These are phyloP conservation scores for Apogon talboti DNA, from an alignment of 2,797 vertebrate genomes.

Conservation along the genomic window DNA sequence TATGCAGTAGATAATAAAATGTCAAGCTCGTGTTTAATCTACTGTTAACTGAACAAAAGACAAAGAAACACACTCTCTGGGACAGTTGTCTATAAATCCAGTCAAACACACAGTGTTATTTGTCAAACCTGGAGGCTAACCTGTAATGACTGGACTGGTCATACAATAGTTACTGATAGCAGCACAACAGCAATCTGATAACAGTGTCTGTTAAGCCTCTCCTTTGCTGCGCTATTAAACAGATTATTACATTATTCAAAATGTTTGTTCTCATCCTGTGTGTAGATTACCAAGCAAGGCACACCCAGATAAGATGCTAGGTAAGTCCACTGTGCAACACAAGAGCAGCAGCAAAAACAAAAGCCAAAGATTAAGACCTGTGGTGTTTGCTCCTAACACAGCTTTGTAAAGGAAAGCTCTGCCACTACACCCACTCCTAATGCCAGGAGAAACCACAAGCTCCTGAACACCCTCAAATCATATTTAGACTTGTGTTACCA, in stretches of 20 bases:
- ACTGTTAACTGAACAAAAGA: slow-evolving; percentile 32
- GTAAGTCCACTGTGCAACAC: slow-evolving; percentile 78
- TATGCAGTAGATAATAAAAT: slow-evolving; percentile 20
- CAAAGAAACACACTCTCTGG: slow-evolving; percentile 27
- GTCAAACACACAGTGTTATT: slow-evolving; percentile 74
- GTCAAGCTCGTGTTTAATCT: slow-evolving; percentile 36
- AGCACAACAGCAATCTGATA: slow-evolving; percentile 88
- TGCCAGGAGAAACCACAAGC: slow-evolving; percentile 82
- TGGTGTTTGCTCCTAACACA: slow-evolving; percentile 83
- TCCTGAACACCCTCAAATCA: slow-evolving; percentile 90
- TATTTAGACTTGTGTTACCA: slow-evolving; percentile 87
- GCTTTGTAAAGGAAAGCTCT: slow-evolving; percentile 84
- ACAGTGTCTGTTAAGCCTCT: slow-evolving; percentile 83
- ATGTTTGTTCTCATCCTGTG: slow-evolving; percentile 88
- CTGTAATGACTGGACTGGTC: slow-evolving; percentile 83
- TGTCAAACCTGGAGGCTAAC: slow-evolving; percentile 76
- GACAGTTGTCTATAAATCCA: slow-evolving; percentile 60
- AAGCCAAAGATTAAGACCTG: slow-evolving; percentile 82
- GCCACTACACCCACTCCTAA: slow-evolving; percentile 87
- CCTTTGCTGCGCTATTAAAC: slow-evolving; percentile 89
- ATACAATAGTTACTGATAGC: slow-evolving; percentile 85
- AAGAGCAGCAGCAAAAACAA: slow-evolving; percentile 65
- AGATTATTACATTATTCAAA: slow-evolving; percentile 88
- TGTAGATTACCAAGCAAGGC: slow-evolving; percentile 86
- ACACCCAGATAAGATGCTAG: slow-evolving; percentile 90